Evolutionary conservation across 2,888 invertebrate species (phyloP), one percentile per base, ranked within the genome.

Genomic region (Rutpela maculata): DNA sequence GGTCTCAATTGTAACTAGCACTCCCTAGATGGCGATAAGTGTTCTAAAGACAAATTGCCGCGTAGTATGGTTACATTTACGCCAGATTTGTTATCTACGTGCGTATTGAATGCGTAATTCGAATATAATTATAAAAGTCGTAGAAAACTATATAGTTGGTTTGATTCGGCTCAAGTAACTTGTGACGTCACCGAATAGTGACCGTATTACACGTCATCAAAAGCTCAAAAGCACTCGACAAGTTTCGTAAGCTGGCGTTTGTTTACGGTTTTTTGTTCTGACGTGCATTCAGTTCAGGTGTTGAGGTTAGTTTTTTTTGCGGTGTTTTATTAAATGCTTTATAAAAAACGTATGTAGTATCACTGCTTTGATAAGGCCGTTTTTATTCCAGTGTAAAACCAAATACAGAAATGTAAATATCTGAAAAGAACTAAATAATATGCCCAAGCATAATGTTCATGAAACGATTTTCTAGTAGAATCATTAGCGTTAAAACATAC

Each of bases 261-360:
- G 50, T 50, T 50, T 50, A 50, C 50, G n/a, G 50, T 50, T 15
- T 50, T 43, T 50, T 50, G 50, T 50, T 50, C 50, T 50, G 50
- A 50, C 50, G 50, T 50, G 50, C 0, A 9, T 6, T 50, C 15
- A 50, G n/a, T 50, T 50, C 4, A n/a, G 50, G 50, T n/a, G 50
- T 50, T 50, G 50, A 50, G 50, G 50, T 50, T 50, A 50, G 50
- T 50, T 50, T 50, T 50, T 50, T 50, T 50, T 50, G 50, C 50
- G 15, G 50, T 17, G 50, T 17, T 50, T 15, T 43, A 43, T 43
- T 50, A n/a, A 50, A 50, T n/a, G 50, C 50, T n/a, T 50, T 50
- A 50, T 43, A 2, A 43, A 43, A 43, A 43, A 12, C 43, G 31
- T 35, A 35, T 35, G n/a, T 50, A 4, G 15, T 15, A 50, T 50